phyloP scores from a whole-genome alignment of 2,888 invertebrate genomes.

The Caenorhabditis zanzibari region DNA sequence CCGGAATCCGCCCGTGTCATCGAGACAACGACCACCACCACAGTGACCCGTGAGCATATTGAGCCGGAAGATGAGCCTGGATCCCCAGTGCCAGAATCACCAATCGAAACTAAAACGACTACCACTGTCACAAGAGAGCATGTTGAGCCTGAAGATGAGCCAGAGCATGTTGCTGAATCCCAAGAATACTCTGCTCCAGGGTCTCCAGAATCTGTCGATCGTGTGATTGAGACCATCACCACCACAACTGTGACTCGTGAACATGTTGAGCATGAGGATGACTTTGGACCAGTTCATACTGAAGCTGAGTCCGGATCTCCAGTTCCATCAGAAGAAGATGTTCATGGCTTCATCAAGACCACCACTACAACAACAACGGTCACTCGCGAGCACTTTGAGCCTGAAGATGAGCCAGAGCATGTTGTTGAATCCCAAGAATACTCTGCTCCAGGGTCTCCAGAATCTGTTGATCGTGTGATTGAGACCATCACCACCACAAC shows the following conservation, averaged over 20 bases:
- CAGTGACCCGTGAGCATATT: conserved; percentile 12
- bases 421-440: conserved; percentile 18
- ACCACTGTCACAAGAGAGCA: conserved; percentile 52
- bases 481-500: neutral
- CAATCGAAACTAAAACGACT: conserved; percentile 44
- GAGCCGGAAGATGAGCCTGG: conserved; percentile 21
- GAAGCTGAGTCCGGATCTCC: conserved; percentile 33
- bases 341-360: conserved; percentile 22
- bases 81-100: conserved; percentile 49
- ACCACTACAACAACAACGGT: conserved; percentile 30
- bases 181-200: conserved; percentile 21
- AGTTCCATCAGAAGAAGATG: conserved; percentile 28
- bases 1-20: conserved; percentile 9
- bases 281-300: conserved; percentile 24
- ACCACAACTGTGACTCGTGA: conserved; percentile 42
- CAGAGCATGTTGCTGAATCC: conserved; percentile 16
- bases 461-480: neutral
- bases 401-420: conserved; percentile 11
- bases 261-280: conserved; percentile 27
- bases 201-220: conserved; percentile 24
- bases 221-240: conserved; percentile 42
- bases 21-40: conserved; percentile 45
- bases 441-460: conserved; percentile 31
- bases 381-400: conserved; percentile 20
- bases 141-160: conserved; percentile 35